Evolutionary conservation across 2,888 invertebrate genomes (phyloP).

Genomic region (Camptogramma bilineatum): DNA sequence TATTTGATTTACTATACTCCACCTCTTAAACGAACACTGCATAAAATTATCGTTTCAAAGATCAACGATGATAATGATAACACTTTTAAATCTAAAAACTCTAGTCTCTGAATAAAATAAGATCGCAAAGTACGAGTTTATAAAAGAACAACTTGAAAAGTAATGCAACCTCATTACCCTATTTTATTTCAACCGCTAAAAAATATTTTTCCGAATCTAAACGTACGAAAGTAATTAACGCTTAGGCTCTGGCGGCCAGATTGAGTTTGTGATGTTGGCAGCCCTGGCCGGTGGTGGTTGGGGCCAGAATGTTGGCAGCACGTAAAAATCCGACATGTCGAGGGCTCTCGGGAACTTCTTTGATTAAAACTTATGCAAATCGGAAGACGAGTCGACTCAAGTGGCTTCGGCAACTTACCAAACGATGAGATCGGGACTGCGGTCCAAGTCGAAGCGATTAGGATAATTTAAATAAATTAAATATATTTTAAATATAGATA

Average conservation of each 20-base stretch:
- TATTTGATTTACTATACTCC: too few relatives aligned
- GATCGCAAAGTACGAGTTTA: neutral
- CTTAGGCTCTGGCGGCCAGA: neutral
- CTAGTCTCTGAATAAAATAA: neutral
- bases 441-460: slow-evolving; percentile 26
- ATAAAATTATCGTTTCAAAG: too few relatives aligned
- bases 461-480: neutral
- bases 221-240: slow-evolving; percentile 13
- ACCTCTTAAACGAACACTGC: too few relatives aligned
- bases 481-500: neutral
- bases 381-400: slow-evolving; percentile 62
- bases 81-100: too few relatives aligned
- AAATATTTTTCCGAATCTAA: neutral
- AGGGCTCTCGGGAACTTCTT: slow-evolving; percentile 61
- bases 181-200: slow-evolving; percentile 6
- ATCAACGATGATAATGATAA: neutral
- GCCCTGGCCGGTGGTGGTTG: neutral
- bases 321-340: slow-evolving; percentile 43
- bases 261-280: slow-evolving; percentile 17
- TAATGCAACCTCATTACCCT: slow-evolving; percentile 12
- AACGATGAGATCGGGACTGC: slow-evolving; percentile 44
- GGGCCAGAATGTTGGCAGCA: slow-evolving; percentile 19
- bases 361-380: slow-evolving; percentile 79
- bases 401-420: slow-evolving; percentile 60
- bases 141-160: neutral